Base-by-base conservation (phyloP, 2,888 invertebrate species). In the Phengaris arion region DNA sequence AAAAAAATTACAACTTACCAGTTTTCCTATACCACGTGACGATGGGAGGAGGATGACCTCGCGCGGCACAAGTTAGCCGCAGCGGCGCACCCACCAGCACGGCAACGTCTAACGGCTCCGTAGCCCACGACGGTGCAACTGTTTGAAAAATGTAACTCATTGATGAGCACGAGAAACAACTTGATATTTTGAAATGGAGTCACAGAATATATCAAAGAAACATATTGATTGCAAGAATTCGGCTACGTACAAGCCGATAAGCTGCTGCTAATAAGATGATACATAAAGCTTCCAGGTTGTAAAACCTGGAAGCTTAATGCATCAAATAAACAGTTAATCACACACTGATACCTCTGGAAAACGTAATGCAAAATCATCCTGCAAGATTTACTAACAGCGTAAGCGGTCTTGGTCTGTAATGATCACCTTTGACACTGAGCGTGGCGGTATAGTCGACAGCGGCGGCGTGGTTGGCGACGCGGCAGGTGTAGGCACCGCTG, bases 101-200 rank as follows among this genome's bases (percentile, higher is more conserved):
- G 76, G 96, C 95, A 74, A 95, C 92, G 87, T 97, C 96, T 82
- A 94, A 92, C 2, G 96, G 96, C 85, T 97, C 96, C 78, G 94
- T 89, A 74, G 94, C 88, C 95, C 96, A 96, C 77, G 95, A 94
- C 70, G 97, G 96, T 69, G 97, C 95, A 83, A 97, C 97, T 97
- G 48, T 48, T 35, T 35, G 35, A 35, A 35, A 2, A 35, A 35
- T 35, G 35, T 35, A 35, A 35, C 35, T 35, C 1, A 35, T 35
- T 2, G 2, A 35, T 4, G 4, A 35, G 35, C 35, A 35, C 35
- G 35, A 35, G 35, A 35, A 35, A 35, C 2, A 35, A 35, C 35
- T 35, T 35, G 22, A 35, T 35, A 35, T 35, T 35, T 35, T 35
- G 35, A 35, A 35, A 35, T 35, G 35, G 35, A 35, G 35, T 35